Percentiles rank a stretch among this genome's conserved stretches.
These are phyloP conservation scores for Actinostola sp. DNA, from an alignment of 92 coral and sea anemone species.

Conservation along the genomic window DNA sequence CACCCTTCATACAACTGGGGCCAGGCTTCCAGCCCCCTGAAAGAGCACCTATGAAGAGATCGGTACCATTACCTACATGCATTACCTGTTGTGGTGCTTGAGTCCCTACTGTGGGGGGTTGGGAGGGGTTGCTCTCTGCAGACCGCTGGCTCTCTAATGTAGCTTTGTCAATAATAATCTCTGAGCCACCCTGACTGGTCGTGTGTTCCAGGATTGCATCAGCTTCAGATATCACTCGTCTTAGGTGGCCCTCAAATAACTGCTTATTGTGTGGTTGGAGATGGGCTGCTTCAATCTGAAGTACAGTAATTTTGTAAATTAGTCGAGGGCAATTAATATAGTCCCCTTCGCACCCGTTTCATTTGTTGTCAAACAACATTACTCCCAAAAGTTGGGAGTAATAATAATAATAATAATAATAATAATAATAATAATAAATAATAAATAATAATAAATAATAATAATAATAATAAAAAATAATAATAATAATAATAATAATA, in stretches of 20 bases:
- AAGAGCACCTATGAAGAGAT: too few species aligned
- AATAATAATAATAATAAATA: too few species aligned
- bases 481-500: too few species aligned
- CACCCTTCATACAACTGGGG: too few species aligned
- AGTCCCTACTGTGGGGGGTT: background rate
- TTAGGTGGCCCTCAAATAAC: conserved; percentile 81
- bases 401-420: too few species aligned
- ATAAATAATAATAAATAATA: background rate
- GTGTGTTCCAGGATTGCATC: conserved; percentile 57
- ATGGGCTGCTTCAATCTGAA: conserved; percentile 87
- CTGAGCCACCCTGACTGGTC: conserved; percentile 64
- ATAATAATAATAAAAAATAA: background rate
- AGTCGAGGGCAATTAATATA: background rate
- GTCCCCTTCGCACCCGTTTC: too few species aligned
- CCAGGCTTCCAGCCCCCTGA: too few species aligned
- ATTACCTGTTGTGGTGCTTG: conserved; percentile 20
- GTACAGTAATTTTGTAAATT: too few species aligned
- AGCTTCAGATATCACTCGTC: conserved; percentile 79
- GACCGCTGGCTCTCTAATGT: conserved; percentile 54
- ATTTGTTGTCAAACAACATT: too few species aligned
- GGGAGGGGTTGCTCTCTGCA: conserved; percentile 3
- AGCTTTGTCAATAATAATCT: conserved; percentile 66
- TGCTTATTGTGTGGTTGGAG: conserved; percentile 86
- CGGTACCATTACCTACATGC: too few species aligned
- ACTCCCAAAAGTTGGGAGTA: too few species aligned